Evolutionary conservation across 2,797 vertebrate genomes (phyloP).

Genomic region (Bufotes viridis): DNA sequence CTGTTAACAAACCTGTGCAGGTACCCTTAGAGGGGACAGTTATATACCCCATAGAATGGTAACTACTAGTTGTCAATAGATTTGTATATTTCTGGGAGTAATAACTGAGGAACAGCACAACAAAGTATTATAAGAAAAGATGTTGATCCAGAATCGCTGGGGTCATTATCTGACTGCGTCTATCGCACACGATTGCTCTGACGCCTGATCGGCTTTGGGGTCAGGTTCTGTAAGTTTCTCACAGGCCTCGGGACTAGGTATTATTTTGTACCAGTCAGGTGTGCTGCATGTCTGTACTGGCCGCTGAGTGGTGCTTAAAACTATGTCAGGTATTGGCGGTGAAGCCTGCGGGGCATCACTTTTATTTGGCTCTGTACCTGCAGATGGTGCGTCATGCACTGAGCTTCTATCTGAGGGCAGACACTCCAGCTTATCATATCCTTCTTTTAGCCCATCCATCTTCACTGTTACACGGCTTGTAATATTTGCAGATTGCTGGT

Average conservation of each 20-base stretch:
- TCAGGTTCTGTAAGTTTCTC: neutral
- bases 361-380: constrained; percentile 39
- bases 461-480: neutral
- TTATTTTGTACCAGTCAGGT: neutral
- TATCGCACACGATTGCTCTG: neutral
- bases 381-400: constrained; percentile 22
- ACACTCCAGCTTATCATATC: neutral
- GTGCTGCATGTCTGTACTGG: constrained; percentile 39
- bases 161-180: no score
- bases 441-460: neutral
- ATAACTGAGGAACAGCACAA: no score
- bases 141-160: neutral
- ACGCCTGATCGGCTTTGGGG: neutral
- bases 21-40: no score
- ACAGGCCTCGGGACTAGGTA: neutral
- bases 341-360: constrained; percentile 27
- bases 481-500: neutral
- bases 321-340: constrained; percentile 42
- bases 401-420: constrained; percentile 6
- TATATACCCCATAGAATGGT: no score
- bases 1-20: no score
- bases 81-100: no score
- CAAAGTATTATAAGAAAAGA: no score
- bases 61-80: no score
- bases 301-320: constrained; percentile 19